Percentiles rank a stretch among this genome's conserved stretches.
Evolutionary conservation across 2,113 vertebrate genomes (phyloP).

Genomic region (Poeciliopsis turrubarensis): DNA sequence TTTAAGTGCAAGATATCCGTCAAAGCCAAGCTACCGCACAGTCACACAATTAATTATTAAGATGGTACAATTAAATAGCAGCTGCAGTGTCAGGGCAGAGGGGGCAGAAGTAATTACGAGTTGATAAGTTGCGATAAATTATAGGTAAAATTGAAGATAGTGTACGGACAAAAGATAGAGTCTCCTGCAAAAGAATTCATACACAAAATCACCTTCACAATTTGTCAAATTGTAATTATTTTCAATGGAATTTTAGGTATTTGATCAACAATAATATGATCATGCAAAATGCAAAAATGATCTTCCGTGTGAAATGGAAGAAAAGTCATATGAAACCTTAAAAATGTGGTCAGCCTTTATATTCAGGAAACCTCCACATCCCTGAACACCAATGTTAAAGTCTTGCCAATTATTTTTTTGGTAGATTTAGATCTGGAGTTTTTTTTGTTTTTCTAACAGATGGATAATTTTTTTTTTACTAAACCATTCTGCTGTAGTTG

Average conservation of each 20-base stretch:
- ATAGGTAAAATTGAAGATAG: conserved; percentile 2
- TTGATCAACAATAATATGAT: not conserved
- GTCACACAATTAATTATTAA: conserved; percentile 60
- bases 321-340: not conserved
- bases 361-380: no score
- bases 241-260: not conserved
- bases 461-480: not conserved
- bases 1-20: conserved; percentile 57
- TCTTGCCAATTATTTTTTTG: not conserved
- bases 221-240: not conserved
- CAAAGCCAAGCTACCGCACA: conserved; percentile 44
- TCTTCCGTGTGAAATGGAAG: not conserved
- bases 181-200: not conserved
- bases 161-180: not conserved
- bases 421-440: not conserved
- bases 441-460: not conserved
- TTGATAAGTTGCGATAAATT: conserved; percentile 42
- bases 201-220: not conserved
- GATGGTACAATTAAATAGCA: conserved; percentile 51
- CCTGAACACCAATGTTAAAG: no score
- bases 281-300: no score
- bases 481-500: not conserved
- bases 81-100: conserved; percentile 40
- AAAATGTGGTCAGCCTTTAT: not conserved
- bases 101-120: conserved; percentile 64